Base-by-base conservation (phyloP, 2,797 vertebrate species). In the Danio kyathit region DNA sequence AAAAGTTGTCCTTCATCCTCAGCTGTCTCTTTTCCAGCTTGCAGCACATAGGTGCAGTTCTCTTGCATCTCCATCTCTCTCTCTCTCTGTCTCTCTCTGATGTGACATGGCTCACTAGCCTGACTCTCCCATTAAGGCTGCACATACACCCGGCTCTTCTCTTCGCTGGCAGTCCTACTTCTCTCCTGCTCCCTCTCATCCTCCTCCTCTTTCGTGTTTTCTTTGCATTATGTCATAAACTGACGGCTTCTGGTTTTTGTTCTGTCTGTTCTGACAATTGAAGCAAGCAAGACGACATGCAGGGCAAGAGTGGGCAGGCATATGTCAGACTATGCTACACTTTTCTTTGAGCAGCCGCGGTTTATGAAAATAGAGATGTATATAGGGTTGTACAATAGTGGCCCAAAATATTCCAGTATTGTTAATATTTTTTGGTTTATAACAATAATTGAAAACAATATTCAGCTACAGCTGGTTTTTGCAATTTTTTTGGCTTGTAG, bases 171-270 rank as follows among this genome's bases (percentile, higher is more conserved):
- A 74, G 76, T 49, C 12, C 14, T 61, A 17, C 44, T 74, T 38
- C 74, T 74, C 21, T 80, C 38, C 71, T 17, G 74, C 56, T 81
- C 59, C 54, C 64, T 70, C 74, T 75, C 66, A 78, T 63, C 77
- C 76, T 56, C 74, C 67, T 74, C 43, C 54, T 79, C 54, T 75
- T 73, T 82, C 21, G 43, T 84, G 61, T 79, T 83, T 64, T 83
- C 75, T 79, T 79, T 84, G 84, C 81, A 84, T 84, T 81, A 70
- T 84, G 83, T 83, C 85, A 86, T 83, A 85, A 80, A 81, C 78
- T 78, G 79, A 79, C 56, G 71, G 81, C 82, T 79, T 73, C 78
- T 79, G 76, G 67, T 83, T 83, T 86, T 84, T 74, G 83, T 79
- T 81, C 79, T 63, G 71, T 82, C 85, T 85, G 71, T 82, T 82